Base-by-base conservation (phyloP, 1,140 invertebrate species). In the Neelides sp. region DNA sequence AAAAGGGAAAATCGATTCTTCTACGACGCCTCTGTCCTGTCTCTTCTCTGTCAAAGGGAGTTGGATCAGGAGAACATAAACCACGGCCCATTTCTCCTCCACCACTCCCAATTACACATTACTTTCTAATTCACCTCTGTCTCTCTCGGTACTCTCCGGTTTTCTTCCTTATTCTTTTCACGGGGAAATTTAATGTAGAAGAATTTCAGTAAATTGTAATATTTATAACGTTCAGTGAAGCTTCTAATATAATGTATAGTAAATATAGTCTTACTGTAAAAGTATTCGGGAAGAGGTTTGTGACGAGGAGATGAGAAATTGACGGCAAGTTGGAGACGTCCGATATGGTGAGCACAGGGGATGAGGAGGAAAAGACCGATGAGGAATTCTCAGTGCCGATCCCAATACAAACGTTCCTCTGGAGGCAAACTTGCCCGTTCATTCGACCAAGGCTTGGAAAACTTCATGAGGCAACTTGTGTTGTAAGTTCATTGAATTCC, bases 401-500 rank as follows among this genome's bases (percentile, higher is more conserved):
- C 54, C 89, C 93, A 2, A 90, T 98, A 53, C 94, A 98, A 68
- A 86, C 89, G 54, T 98, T 96, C 72, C 77, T 98, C 52, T 98
- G 94, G 94, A 78, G 88, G 63, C 91, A 96, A 74, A 88, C 91
- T 55, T 88, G 91, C 57, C 86, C 86, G 3, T 92, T 92, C 68
- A 83, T 88, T 39, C 72, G 89, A 63, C 89, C 92, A 12, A 90
- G 92, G 69, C 75, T 94, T 56, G 89, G 90, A 57, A 96, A 94
- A 72, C 72, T 94, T 42, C 92, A 96, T 69, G 94, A 98, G 71
- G 86, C 92, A 20, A 86, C 89, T 42, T 96, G 91, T 72, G 85
- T 89, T 83, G 92, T 97, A 77, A 80, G 81, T 70, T 37, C 46
- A 12, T 55, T 62, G 44, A 62, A 40, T 54, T 58, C 57, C 44